Conservation (phyloP, 2,888 invertebrate genomes). For the Troglohyphantes excavatus region DNA sequence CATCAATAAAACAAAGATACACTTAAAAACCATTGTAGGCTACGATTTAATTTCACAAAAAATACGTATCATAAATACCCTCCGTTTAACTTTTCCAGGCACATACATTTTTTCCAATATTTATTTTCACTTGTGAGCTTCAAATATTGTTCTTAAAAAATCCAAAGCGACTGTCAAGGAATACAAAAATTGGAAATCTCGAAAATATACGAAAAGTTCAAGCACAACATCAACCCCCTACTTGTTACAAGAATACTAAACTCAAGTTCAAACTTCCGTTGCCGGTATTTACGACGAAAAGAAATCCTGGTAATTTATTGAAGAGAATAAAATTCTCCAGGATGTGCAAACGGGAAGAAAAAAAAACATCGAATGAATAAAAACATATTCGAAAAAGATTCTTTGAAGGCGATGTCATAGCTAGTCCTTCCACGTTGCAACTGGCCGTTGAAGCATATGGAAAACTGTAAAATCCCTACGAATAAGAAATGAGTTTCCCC, state of each 20-base stretch:
- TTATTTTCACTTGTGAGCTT: too few relatives aligned
- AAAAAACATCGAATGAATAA: neutral
- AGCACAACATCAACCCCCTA: too few relatives aligned
- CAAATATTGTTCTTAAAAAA: too few relatives aligned
- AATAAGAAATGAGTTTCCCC: slow-evolving; percentile 27
- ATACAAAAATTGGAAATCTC: too few relatives aligned
- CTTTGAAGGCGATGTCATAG: slow-evolving; percentile 3
- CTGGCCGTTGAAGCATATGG: neutral
- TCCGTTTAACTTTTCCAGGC: too few relatives aligned
- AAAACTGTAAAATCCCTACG: slow-evolving; percentile 11
- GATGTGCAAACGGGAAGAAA: slow-evolving; percentile 16
- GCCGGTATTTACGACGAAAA: neutral
- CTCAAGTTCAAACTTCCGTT: neutral
- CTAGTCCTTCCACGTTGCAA: slow-evolving; percentile 6
- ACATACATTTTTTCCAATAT: too few relatives aligned
- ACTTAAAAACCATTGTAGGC: too few relatives aligned
- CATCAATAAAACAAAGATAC: too few relatives aligned
- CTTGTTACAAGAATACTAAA: neutral
- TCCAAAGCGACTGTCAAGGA: too few relatives aligned
- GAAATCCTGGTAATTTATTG: slow-evolving; percentile 34
- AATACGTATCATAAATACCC: too few relatives aligned
- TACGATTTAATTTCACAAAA: too few relatives aligned
- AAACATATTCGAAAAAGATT: slow-evolving; percentile 4
- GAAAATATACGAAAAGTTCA: too few relatives aligned
- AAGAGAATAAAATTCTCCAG: neutral